phyloP scores from a whole-genome alignment of 2,888 invertebrate species.

The Agrotis puta region DNA sequence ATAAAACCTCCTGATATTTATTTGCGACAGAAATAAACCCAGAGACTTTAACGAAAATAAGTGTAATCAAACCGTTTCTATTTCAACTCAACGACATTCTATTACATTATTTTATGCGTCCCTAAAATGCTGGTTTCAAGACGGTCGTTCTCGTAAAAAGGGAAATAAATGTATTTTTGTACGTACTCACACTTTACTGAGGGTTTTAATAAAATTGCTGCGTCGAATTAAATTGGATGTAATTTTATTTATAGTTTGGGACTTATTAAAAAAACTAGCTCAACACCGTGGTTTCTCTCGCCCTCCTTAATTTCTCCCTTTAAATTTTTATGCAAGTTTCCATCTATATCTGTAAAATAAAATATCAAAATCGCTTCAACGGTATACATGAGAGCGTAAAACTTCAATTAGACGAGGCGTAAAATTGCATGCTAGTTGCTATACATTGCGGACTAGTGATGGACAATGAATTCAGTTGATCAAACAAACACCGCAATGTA shows the following conservation, averaged over 20 bases:
- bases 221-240: conserved; percentile 25
- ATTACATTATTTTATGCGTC: conserved; percentile 68
- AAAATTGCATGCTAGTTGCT: no score
- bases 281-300: no score
- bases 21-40: conserved; percentile 36
- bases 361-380: no score
- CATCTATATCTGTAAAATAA: no score
- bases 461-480: no score
- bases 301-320: no score
- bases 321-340: no score
- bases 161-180: conserved; percentile 64
- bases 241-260: conserved; percentile 9
- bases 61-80: conserved; percentile 52
- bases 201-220: conserved; percentile 44
- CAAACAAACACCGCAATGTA: no score
- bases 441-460: no score
- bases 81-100: conserved; percentile 56
- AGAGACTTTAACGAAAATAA: conserved; percentile 42
- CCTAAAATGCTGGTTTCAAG: conserved; percentile 70
- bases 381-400: no score
- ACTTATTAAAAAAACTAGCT: neutral
- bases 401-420: no score
- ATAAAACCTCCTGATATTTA: conserved; percentile 43
- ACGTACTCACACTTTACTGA: conserved; percentile 35
- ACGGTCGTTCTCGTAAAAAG: conserved; percentile 70